Evolutionary conservation across 2,797 vertebrate genomes (phyloP), one percentile per base, ranked within the genome.

Genomic region (Hyperoplus lanceolatus): DNA sequence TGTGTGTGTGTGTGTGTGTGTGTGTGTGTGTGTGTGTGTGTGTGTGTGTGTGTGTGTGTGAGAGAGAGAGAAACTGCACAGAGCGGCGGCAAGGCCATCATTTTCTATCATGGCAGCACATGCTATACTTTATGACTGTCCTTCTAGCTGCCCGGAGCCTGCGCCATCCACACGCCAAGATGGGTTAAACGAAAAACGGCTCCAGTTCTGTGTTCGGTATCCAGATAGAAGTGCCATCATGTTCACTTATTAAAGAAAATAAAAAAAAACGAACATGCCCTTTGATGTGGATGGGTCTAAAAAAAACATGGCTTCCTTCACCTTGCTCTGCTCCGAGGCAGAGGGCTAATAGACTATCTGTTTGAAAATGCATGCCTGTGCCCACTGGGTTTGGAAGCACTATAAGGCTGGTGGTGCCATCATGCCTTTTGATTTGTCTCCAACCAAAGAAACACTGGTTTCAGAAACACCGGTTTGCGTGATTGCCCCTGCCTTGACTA

Each of bases 21-120:
- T 11, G 74, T 73, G 75, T 75, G 80, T n/a, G 36, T 53, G 74
- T 11, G 74, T 73, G 75, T 75, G 80, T n/a, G 36, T 53, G 74
- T 11, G 74, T 73, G 75, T 75, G 80, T n/a, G 36, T 53, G 58
- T 43, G 56, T 50, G 29, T 29, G 29, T 3, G 29, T 3, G 29
- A 29, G 29, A 29, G 29, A 29, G 29, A 29, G 29, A 29, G 29
- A 29, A 56, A 61, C 77, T 64, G 72, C 77, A 74, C 73, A 59
- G 66, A 64, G 62, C 36, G 71, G 66, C 79, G 81, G 69, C 70
- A 76, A 84, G 84, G 70, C 88, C 85, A 84, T 90, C 83, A 80
- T 87, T 92, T 87, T 84, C 81, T 79, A 83, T 92, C 82, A 88
- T 75, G 73, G 73, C 83, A 57, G 71, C 64, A 64, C 83, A 86